Base-by-base conservation (phyloP, 2,797 vertebrate genomes). In the Gymnothorax reevesii region DNA sequence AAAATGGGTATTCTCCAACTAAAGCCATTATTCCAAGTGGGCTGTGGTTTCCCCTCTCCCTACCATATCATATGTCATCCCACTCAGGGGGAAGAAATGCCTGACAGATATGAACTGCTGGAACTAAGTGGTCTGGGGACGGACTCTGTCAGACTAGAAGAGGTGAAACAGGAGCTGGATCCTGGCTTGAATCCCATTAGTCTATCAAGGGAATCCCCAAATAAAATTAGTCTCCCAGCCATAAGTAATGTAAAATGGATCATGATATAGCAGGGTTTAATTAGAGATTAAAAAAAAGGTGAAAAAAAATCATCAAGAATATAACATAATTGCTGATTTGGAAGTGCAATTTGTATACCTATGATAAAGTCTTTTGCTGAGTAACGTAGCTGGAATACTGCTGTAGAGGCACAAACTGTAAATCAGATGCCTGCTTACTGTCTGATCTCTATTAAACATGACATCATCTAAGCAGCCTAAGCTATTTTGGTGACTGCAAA, bases 111-210 rank as follows among this genome's bases (percentile, higher is more conserved):
- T 60, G n/a, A 60, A 60, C 82, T 57, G 82, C 82, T 57, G 57
- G 55, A 57, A 83, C 82, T 80, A 83, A 60, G 82, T 59, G 54
- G 82, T 83, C 25, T 83, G 54, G 4, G 52, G 49, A 54, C 15
- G 64, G 64, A 73, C 69, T 8, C 6, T 1, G 49, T 85, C 57
- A n/a, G 55, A 12, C 10, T 57, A 83, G n/a, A 12, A 73, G 84
- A 71, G 66, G 84, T 85, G 64, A 55, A 73, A 57, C 66, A 17
- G 66, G 64, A 64, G 66, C 64, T 57, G 84, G n/a, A 83, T 55
- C 8, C 6, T 49, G 83, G 49, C 77, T 82, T 4, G 13, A 13
- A 25, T 82, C 54, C 54, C 55, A 25, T 27, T 17, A 60, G 57
- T 59, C 57, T 83, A 13, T 27, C 9, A 83, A 25, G 55, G 82